Conservation (phyloP, 2,113 vertebrate species). For the Sinosuthora webbiana region DNA sequence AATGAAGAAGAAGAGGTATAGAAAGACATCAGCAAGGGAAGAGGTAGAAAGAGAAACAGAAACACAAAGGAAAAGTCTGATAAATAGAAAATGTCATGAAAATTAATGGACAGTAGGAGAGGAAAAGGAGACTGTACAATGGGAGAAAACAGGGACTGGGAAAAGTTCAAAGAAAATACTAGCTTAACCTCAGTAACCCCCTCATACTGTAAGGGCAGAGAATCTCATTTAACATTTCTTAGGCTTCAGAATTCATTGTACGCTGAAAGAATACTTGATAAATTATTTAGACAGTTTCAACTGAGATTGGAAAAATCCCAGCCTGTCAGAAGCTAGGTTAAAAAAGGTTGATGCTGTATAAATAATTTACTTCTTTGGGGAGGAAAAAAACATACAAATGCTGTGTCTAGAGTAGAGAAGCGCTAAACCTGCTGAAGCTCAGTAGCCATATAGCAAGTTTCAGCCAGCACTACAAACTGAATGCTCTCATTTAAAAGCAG, state of each 20-base stretch:
- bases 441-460: constrained; percentile 3
- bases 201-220: constrained; percentile 51
- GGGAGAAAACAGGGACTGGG: constrained; percentile 4
- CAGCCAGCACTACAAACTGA: constrained; percentile 16
- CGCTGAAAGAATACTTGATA: constrained; percentile 69
- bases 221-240: constrained; percentile 74
- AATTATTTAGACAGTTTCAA: constrained; percentile 77
- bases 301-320: constrained; percentile 71
- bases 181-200: constrained; percentile 66
- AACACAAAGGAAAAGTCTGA: constrained; percentile 1
- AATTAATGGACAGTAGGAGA: constrained; percentile 42
- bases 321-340: constrained; percentile 71
- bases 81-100: constrained; percentile 58
- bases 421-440: constrained; percentile 54
- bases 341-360: constrained; percentile 71
- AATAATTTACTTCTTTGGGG: constrained; percentile 72
- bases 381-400: constrained; percentile 14
- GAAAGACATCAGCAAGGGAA: constrained; percentile 20
- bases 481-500: constrained; percentile 3
- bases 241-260: constrained; percentile 66
- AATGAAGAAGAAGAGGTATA: background rate
- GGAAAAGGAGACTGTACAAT: background rate
- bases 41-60: constrained; percentile 17
- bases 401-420: constrained; percentile 48
- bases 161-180: constrained; percentile 62